Evolutionary conservation across 2,113 vertebrate genomes (phyloP), one percentile per base, ranked within the genome.

Genomic region (Australoheros scitulus): DNA sequence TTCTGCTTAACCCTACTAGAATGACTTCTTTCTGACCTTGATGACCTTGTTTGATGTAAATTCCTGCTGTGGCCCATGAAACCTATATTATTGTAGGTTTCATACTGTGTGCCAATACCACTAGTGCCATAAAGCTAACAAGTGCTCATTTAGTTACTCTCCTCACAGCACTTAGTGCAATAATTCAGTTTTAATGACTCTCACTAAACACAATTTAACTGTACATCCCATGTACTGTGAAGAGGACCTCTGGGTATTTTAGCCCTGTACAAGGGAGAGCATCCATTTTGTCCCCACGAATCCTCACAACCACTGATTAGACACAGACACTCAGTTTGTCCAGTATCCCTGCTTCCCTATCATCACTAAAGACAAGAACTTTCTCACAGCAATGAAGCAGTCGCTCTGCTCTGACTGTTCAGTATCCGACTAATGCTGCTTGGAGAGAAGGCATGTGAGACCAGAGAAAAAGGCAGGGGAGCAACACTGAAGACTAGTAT

Each of bases 111-210:
- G 80, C 83, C 85, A 83, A 81, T 80, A 85, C 87, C 85, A 87
- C 75, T 74, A 86, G 41, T 15, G 78, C 78, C 77, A 93, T 92
- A 86, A 90, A 88, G 63, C 91, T 88, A 90, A 92, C 85, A 89
- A 92, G 84, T 55, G 81, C 86, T 87, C 86, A 87, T 91, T 94
- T 92, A 88, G 81, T 81, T 89, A 60, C 87, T 88, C 70, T 90
- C 78, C 80, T 74, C 74, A 9, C 76, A 82, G 84, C 89, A 84
- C 87, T 93, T 86, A 88, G 85, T 79, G 61, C 52, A 82, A 86
- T 93, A 91, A 93, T 90, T 87, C 84, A 78, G 50, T 58, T 92
- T 81, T 91, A 91, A 92, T 89, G 88, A 84, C 61, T 87, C 87
- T 89, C 83, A 85, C 65, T 72, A 41, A 79, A 57, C 70, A 60